phyloP scores from a whole-genome alignment of 2,797 vertebrate species.

The Moxostoma hubbsi region DNA sequence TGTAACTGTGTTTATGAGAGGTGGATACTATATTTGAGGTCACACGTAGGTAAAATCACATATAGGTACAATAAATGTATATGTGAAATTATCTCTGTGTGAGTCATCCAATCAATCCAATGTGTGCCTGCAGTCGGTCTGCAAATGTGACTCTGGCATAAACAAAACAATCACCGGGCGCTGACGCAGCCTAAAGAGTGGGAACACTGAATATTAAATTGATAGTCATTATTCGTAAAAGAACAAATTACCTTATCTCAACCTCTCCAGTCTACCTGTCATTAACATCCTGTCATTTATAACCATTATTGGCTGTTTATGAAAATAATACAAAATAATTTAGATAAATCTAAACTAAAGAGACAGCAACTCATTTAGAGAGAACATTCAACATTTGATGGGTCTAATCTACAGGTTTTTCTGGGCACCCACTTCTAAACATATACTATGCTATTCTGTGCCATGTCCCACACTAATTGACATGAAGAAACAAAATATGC shows the following conservation, averaged over 20 bases:
- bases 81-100: not conserved
- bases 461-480: too few species aligned
- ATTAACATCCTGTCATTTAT: slow-evolving; percentile 46
- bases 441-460: too few species aligned
- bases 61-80: not conserved
- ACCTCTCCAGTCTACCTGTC: slow-evolving; percentile 14
- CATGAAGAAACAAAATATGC: too few species aligned
- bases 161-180: slow-evolving; percentile 28
- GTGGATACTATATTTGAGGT: not conserved
- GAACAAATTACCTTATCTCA: slow-evolving; percentile 1
- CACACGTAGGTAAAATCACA: not conserved
- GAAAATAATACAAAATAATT: slow-evolving; percentile 25
- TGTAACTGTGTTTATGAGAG: not conserved
- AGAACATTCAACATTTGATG: not conserved
- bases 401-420: not conserved
- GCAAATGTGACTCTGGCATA: slow-evolving; percentile 13
- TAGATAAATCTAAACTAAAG: slow-evolving; percentile 6
- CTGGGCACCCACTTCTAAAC: not conserved
- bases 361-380: slow-evolving; percentile 22
- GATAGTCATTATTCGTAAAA: slow-evolving; percentile 20
- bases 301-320: slow-evolving; percentile 39
- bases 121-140: not conserved
- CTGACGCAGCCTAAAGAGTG: not conserved
- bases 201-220: slow-evolving; percentile 16
- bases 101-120: not conserved